Percentiles rank a stretch among this genome's conserved stretches.
Evolutionary conservation across 2,797 vertebrate species (phyloP).

Genomic region (Presbytis comata): DNA sequence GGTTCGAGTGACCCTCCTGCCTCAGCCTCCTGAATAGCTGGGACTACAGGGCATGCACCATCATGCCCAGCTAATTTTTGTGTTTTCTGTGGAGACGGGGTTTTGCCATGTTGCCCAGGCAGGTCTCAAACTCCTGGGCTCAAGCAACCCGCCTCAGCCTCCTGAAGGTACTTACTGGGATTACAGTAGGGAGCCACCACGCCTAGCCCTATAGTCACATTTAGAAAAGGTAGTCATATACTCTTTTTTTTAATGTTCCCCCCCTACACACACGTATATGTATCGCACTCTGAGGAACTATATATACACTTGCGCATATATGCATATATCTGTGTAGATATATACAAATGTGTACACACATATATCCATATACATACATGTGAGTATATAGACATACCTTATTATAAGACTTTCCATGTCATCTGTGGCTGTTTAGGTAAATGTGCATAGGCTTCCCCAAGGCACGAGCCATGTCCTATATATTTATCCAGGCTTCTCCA

Average conservation of each 20-base stretch:
- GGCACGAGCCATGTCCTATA: neutral
- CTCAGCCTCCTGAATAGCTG: neutral
- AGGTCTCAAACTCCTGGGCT: neutral
- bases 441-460: neutral
- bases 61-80: neutral
- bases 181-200: neutral
- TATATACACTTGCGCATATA: neutral
- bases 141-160: neutral
- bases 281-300: neutral
- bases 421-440: neutral
- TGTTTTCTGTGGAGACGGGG: neutral
- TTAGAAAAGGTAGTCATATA: neutral
- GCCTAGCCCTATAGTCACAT: neutral
- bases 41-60: neutral
- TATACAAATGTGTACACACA: accelerated
- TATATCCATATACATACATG: accelerated
- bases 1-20: neutral
- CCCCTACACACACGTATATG: neutral
- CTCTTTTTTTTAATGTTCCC: neutral
- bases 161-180: neutral
- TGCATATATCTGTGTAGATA: neutral
- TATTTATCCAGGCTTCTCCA: neutral
- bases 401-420: neutral
- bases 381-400: neutral
- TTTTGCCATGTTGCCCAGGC: neutral